These are phyloP conservation scores for Limenitis camilla DNA, from an alignment of 2,888 invertebrate genomes.

Conservation along the genomic window DNA sequence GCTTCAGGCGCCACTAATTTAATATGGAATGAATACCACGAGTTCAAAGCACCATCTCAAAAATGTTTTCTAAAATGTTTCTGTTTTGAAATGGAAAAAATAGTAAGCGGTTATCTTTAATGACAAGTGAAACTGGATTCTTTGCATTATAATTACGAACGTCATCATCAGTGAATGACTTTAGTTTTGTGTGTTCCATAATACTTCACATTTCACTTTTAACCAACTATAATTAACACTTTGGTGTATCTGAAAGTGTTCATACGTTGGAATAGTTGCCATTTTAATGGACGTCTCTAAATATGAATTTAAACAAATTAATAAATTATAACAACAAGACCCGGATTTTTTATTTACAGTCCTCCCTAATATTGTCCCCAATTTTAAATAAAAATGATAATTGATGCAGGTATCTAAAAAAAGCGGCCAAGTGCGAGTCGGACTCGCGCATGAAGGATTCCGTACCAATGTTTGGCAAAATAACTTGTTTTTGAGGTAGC, in stretches of 20 bases:
- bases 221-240: constrained; percentile 4
- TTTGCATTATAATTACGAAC: constrained; percentile 19
- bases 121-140: constrained; percentile 21
- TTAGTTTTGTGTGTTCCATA: constrained; percentile 19
- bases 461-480: too few relatives aligned
- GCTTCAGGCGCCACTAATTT: too few relatives aligned
- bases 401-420: too few relatives aligned
- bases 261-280: not conserved
- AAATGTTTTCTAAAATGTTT: not conserved
- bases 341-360: too few relatives aligned
- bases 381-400: too few relatives aligned
- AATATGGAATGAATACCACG: too few relatives aligned
- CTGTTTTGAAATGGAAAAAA: constrained; percentile 21
- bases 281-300: not conserved
- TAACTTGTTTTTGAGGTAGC: too few relatives aligned
- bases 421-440: too few relatives aligned
- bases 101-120: constrained; percentile 18
- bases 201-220: constrained; percentile 21
- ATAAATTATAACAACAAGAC: too few relatives aligned
- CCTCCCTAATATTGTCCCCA: too few relatives aligned
- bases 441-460: too few relatives aligned
- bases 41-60: not conserved
- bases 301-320: not conserved
- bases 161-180: constrained; percentile 14
- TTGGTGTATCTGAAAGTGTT: constrained; percentile 5